Percentiles rank a stretch among this genome's conserved stretches.
These are phyloP conservation scores for Caenorhabditis japonica DNA, from an alignment of 2,888 invertebrate genomes.

Conservation along the genomic window DNA sequence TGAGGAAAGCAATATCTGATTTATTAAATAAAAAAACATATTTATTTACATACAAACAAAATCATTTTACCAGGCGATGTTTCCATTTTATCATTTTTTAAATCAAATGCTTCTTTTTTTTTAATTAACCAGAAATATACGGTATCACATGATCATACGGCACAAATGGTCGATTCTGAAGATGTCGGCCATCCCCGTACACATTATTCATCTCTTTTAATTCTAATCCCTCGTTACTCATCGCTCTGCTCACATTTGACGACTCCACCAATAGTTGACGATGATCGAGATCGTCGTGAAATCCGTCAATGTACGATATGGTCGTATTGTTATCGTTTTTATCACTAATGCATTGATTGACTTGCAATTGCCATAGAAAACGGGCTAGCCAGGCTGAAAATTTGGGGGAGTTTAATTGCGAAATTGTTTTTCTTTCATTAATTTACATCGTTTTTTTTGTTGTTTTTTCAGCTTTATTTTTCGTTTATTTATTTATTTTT, in stretches of 20 bases:
- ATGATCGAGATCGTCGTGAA: constrained; percentile 16
- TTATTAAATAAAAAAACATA: too few species aligned
- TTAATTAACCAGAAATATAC: constrained; percentile 11
- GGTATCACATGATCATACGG: constrained; percentile 29
- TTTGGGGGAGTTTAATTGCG: too few species aligned
- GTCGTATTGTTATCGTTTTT: constrained; percentile 26
- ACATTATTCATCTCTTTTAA: background rate
- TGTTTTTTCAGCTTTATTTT: too few species aligned
- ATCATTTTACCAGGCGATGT: too few species aligned
- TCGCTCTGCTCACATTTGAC: background rate
- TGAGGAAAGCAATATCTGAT: too few species aligned
- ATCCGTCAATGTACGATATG: constrained; percentile 41
- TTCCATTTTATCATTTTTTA: too few species aligned
- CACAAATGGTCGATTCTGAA: constrained; percentile 8
- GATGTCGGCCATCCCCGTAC: background rate
- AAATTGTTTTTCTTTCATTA: too few species aligned
- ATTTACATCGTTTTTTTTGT: too few species aligned
- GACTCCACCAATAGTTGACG: constrained; percentile 11
- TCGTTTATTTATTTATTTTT: too few species aligned
- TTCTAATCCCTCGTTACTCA: constrained; percentile 3
- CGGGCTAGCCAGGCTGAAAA: constrained; percentile 51
- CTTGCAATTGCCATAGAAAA: constrained; percentile 38
- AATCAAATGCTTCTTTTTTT: too few species aligned
- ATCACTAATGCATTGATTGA: background rate
- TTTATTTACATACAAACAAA: too few species aligned